These are phyloP conservation scores for Xestoiulus laeticollis DNA, from an alignment of 2,888 invertebrate genomes.

Conservation along the genomic window DNA sequence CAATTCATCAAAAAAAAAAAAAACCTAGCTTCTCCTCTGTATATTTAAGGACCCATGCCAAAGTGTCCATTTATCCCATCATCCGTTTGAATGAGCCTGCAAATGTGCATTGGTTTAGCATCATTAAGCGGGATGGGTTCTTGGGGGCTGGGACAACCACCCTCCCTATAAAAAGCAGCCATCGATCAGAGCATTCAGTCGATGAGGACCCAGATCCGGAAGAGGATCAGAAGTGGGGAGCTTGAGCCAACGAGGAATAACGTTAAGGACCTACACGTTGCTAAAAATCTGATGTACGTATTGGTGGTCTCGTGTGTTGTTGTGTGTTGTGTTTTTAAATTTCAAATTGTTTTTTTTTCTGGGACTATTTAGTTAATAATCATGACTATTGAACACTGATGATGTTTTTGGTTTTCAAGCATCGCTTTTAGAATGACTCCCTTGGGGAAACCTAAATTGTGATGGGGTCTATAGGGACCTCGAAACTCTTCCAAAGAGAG, in stretches of 20 bases:
- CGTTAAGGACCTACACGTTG: not conserved
- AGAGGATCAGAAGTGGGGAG: not conserved
- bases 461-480: not conserved
- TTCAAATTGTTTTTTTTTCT: not conserved
- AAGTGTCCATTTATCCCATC: constrained; percentile 6
- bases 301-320: not conserved
- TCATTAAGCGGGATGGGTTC: not conserved
- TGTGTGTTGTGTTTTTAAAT: no score
- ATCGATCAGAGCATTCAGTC: not conserved
- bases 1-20: not conserved
- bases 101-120: not conserved
- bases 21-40: not conserved
- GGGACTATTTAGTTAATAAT: no score
- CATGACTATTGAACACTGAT: no score
- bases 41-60: not conserved
- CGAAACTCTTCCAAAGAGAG: not conserved
- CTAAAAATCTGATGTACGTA: not conserved
- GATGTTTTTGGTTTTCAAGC: no score
- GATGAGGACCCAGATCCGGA: not conserved
- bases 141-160: not conserved
- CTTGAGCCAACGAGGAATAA: not conserved
- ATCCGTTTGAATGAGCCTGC: not conserved
- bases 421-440: no score
- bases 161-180: not conserved
- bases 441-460: not conserved